Evolutionary conservation across 2,888 invertebrate genomes (phyloP).

Genomic region (Agrotis ipsilon): DNA sequence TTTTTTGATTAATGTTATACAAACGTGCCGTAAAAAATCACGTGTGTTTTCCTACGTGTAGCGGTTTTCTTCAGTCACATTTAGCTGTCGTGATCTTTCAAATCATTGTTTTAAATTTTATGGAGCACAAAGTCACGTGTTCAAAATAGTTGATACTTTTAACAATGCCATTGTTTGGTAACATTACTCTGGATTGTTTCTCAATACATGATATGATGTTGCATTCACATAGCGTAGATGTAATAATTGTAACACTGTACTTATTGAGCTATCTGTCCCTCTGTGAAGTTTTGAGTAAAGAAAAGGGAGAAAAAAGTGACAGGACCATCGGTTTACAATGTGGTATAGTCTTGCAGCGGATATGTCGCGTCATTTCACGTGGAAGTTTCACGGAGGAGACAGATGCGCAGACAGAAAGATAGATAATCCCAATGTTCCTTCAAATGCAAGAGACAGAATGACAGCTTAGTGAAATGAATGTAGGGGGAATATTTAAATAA

Average conservation of each 20-base stretch:
- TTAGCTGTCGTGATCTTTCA: conserved; percentile 58
- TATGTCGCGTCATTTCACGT: background rate
- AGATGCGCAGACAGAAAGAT: conserved; percentile 1
- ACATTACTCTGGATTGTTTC: conserved; percentile 66
- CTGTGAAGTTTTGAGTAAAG: background rate
- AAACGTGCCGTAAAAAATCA: conserved; percentile 64
- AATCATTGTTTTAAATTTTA: conserved; percentile 59
- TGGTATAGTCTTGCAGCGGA: background rate
- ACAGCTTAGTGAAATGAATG: background rate
- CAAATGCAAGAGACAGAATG: background rate
- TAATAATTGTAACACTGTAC: conserved; percentile 8
- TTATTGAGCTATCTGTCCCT: conserved; percentile 8
- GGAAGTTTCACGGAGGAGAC: background rate
- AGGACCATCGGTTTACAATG: background rate
- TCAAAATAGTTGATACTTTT: conserved; percentile 59
- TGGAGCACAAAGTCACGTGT: conserved; percentile 66
- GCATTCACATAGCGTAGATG: conserved; percentile 25
- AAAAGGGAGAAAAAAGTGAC: background rate
- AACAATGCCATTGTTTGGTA: conserved; percentile 74
- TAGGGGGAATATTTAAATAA: conserved; percentile 3
- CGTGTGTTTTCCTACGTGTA: conserved; percentile 40
- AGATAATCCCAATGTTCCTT: too few species aligned
- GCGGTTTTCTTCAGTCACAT: conserved; percentile 42
- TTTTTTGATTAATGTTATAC: conserved; percentile 51
- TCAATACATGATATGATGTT: conserved; percentile 61